These are phyloP conservation scores for Adelges cooleyi DNA, from an alignment of 1,140 invertebrate genomes.

Conservation along the genomic window DNA sequence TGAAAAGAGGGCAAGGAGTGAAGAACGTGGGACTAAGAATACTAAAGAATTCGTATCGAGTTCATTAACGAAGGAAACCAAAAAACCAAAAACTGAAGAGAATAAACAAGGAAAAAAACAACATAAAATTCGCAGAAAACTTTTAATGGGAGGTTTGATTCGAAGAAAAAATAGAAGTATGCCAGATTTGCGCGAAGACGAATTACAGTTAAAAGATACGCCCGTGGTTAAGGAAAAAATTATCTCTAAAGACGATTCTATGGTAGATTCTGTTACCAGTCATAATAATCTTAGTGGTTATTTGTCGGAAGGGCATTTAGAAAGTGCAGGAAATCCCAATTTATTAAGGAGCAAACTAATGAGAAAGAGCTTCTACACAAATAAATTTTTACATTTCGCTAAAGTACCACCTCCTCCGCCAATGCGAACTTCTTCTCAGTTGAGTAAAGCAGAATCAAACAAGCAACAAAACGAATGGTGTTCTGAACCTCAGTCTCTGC, in stretches of 20 bases:
- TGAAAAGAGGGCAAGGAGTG: constrained; percentile 69
- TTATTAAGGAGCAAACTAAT: constrained; percentile 74
- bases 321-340: constrained; percentile 67
- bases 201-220: constrained; percentile 32
- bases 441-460: constrained; percentile 44
- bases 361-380: constrained; percentile 79
- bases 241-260: constrained; percentile 59
- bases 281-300: constrained; percentile 59
- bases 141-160: constrained; percentile 79
- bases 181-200: constrained; percentile 69
- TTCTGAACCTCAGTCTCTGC: constrained; percentile 52
- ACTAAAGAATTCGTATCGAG: constrained; percentile 35
- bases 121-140: constrained; percentile 75
- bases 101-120: constrained; percentile 73
- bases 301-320: constrained; percentile 73
- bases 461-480: constrained; percentile 39
- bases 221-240: constrained; percentile 17
- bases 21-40: constrained; percentile 59
- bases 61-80: constrained; percentile 33
- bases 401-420: constrained; percentile 79
- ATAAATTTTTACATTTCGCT: constrained; percentile 52
- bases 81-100: constrained; percentile 38
- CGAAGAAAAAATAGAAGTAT: constrained; percentile 78
- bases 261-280: constrained; percentile 53
- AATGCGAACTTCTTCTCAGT: constrained; percentile 70